A percentile compares a stretch with the other conserved stretches of the same genome.
These are phyloP conservation scores for Zeus faber DNA, from an alignment of 2,113 vertebrate genomes.

Conservation along the genomic window DNA sequence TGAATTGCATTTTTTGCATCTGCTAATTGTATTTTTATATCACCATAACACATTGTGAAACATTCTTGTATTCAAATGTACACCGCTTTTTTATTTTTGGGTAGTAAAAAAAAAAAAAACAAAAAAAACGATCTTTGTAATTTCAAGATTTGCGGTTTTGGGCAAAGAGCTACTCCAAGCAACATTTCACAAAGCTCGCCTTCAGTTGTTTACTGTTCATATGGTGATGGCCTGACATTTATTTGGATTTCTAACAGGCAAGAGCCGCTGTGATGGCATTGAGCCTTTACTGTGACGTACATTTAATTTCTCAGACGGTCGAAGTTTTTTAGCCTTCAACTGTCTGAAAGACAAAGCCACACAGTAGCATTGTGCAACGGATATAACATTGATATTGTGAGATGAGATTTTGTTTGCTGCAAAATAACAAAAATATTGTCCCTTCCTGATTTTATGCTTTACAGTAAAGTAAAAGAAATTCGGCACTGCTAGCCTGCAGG, in stretches of 20 bases:
- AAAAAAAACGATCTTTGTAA: conserved; percentile 14
- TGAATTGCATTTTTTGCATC: conserved; percentile 22
- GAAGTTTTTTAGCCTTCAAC: too few species aligned
- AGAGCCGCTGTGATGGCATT: conserved; percentile 15
- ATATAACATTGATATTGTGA: too few species aligned
- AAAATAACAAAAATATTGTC: too few species aligned
- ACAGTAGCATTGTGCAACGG: too few species aligned
- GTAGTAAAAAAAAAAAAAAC: conserved; percentile 39
- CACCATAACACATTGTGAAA: conserved; percentile 48
- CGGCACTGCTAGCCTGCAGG: too few species aligned
- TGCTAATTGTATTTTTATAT: conserved; percentile 29
- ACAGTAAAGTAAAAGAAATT: too few species aligned
- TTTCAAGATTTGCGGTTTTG: conserved; percentile 40
- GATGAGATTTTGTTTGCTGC: too few species aligned
- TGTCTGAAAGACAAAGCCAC: too few species aligned
- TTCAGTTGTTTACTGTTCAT: conserved; percentile 25
- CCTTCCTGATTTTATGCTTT: too few species aligned
- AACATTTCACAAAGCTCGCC: conserved; percentile 14
- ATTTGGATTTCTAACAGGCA: conserved; percentile 33
- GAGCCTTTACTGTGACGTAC: conserved; percentile 3
- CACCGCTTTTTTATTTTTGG: conserved; percentile 30
- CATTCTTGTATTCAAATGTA: conserved; percentile 24
- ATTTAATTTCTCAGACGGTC: too few species aligned
- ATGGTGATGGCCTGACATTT: conserved; percentile 25
- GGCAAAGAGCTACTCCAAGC: conserved; percentile 13